Evolutionary conservation across 1,140 invertebrate species (phyloP), one percentile per base, ranked within the genome.

Genomic region (Cheumatopsyche charites): DNA sequence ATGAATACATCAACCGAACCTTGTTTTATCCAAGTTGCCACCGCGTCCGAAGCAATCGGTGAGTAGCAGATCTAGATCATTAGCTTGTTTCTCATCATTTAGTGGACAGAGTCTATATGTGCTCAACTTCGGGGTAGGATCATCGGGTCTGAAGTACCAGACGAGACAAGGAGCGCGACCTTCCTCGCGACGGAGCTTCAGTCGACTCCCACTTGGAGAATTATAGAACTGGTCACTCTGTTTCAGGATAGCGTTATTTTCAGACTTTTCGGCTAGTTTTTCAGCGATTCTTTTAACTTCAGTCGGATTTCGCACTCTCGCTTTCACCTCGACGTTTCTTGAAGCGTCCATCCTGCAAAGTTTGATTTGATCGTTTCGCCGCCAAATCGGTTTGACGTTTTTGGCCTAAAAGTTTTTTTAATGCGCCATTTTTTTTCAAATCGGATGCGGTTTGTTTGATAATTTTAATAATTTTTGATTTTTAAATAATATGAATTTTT

Each of bases 301-400:
- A 0, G 84, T 79, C n/a, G 87, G 73, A 77, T 91, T 80, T 1
- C 77, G 75, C n/a, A 92, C 81, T 77, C 82, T 85, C 0, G 88
- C 89, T 82, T 91, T 88, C 62, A 88, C 87, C 82, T 91, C 90
- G 11, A 91, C 86, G 79, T 90, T 90, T 55, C 87, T 84, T 76
- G 89, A 84, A 73, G 65, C 26, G 1, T 6, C 9, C 25, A 21
- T 21, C 15, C n/a, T 7, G 9, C 17, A 1, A 45, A n/a, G 9
- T 36, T 36, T 9, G 29, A 36, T 3, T 6, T 17, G 6, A 9
- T 15, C 15, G 19, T 17, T 52, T 52, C 19, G n/a, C n/a, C 47
- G 47, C 47, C 9, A 5, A 17, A 17, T 52, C 47, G n/a, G 1
- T 52, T 17, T 52, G 47, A 52, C 47, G 7, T 1, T 17, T 52